A percentile compares a stretch with the other conserved stretches of the same genome.
Conservation (phyloP, 2,888 invertebrate species). For the Thymelicus lineola region DNA sequence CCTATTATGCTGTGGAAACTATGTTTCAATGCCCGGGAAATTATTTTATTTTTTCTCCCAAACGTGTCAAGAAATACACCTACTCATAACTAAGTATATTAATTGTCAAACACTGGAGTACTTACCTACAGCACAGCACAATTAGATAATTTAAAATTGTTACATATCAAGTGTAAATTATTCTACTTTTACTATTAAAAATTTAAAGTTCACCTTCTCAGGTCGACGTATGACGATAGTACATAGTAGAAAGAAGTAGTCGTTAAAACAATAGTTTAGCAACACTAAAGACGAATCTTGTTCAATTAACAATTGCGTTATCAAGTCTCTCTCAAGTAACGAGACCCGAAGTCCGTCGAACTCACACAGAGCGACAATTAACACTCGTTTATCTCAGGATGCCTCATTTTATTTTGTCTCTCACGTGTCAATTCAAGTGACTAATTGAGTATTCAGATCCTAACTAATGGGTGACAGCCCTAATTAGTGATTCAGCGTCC, state of each 20-base stretch:
- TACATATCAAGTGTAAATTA: too few species aligned
- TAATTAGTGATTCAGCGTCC: slow-evolving; percentile 48
- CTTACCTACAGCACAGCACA: too few species aligned
- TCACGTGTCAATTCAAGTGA: slow-evolving; percentile 61
- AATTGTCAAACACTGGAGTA: too few species aligned
- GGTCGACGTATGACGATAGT: neutral
- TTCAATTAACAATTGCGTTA: slow-evolving; percentile 16
- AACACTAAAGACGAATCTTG: neutral
- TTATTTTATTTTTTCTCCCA: too few species aligned
- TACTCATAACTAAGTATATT: too few species aligned
- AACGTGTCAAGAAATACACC: too few species aligned
- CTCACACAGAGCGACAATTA: slow-evolving; percentile 59
- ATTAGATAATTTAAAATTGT: too few species aligned
- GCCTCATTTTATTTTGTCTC: slow-evolving; percentile 59
- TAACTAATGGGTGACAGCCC: slow-evolving; percentile 63
- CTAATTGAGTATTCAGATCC: slow-evolving; percentile 65
- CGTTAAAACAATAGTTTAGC: neutral
- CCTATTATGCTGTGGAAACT: too few species aligned
- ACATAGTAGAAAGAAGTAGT: neutral
- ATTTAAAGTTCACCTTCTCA: too few species aligned
- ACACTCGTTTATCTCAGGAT: slow-evolving; percentile 55
- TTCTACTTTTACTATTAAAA: too few species aligned
- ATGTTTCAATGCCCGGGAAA: too few species aligned
- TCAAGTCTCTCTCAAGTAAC: slow-evolving; percentile 40
- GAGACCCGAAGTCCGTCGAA: slow-evolving; percentile 43